These are phyloP conservation scores for Cerastis leucographa DNA, from an alignment of 2,888 invertebrate species.

Conservation along the genomic window DNA sequence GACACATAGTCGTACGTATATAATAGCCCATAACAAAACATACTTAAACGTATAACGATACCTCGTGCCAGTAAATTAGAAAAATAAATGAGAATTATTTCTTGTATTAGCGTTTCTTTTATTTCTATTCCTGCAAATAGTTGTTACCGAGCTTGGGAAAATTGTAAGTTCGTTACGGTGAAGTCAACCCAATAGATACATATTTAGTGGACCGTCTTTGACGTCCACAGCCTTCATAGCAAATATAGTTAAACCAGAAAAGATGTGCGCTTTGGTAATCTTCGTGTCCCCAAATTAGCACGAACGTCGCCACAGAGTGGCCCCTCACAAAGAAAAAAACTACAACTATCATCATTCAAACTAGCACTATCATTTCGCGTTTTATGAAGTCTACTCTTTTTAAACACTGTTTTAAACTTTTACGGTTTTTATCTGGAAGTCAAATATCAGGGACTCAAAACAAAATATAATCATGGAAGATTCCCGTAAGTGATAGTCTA, in stretches of 20 bases:
- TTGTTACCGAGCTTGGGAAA: not conserved
- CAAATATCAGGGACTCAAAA: no score
- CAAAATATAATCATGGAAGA: no score
- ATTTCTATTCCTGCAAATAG: not conserved
- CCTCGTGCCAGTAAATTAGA: conserved; percentile 9
- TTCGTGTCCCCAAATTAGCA: not conserved
- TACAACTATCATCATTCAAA: no score
- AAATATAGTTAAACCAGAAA: not conserved
- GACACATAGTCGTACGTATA: not conserved
- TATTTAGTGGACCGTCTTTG: not conserved
- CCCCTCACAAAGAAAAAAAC: not conserved
- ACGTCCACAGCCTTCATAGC: not conserved
- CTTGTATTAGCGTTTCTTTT: not conserved
- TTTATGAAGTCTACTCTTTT: no score
- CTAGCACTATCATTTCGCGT: not conserved
- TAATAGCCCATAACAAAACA: conserved; percentile 24
- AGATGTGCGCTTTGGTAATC: not conserved
- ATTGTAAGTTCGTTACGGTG: no score
- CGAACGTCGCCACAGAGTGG: not conserved
- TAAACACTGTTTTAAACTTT: no score
- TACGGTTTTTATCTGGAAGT: no score
- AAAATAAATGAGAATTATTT: conserved; percentile 30
- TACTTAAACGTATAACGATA: conserved; percentile 2
- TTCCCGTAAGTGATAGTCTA: no score
- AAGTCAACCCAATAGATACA: not conserved